phyloP scores from a whole-genome alignment of 2,113 vertebrate genomes.

The Eulacestoma nigropectus region DNA sequence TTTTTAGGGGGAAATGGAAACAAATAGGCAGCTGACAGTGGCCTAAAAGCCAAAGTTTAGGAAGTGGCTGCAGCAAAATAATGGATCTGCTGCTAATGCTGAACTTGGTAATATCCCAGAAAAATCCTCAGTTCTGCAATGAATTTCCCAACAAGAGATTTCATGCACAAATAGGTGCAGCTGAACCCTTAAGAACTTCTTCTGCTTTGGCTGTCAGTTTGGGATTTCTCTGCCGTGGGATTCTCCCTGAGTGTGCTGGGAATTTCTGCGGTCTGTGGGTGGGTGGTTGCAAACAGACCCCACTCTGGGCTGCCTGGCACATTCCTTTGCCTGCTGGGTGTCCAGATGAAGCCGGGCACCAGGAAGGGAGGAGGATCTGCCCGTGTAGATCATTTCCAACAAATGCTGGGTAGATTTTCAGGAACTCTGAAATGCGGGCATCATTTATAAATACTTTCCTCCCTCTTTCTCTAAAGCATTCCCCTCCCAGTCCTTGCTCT shows the following conservation, averaged over 20 bases:
- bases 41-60: background rate
- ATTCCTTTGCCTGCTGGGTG: background rate
- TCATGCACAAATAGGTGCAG: background rate
- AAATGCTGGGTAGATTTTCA: background rate
- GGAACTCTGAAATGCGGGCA: background rate
- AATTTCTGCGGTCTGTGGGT: background rate
- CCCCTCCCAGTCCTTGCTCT: background rate
- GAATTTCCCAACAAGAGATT: background rate
- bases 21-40: background rate
- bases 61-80: background rate
- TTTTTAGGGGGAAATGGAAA: background rate
- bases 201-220: background rate
- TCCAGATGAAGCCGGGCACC: background rate
- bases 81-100: background rate
- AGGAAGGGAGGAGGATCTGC: background rate
- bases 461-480: background rate
- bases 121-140: background rate
- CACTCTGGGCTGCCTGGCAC: background rate
- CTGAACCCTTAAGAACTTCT: background rate
- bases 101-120: background rate
- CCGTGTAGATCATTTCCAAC: background rate
- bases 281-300: background rate
- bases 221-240: background rate
- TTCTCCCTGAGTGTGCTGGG: background rate
- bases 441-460: background rate